Percentiles rank a stretch among this genome's conserved stretches.
phyloP scores from a whole-genome alignment of 2,797 vertebrate species.

The Tokudaia muenninki region DNA sequence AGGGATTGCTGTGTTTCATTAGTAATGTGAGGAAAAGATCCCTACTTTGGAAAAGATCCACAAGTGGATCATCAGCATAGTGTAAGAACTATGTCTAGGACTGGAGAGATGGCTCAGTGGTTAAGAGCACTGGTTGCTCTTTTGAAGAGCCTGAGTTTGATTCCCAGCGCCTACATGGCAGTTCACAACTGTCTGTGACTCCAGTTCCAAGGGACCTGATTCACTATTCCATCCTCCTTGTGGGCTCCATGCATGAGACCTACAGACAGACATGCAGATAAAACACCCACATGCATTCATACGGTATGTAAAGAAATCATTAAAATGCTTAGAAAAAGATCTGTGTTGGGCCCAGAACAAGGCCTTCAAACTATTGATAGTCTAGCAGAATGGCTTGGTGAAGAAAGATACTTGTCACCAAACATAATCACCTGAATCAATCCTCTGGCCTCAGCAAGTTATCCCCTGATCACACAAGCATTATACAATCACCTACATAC shows the following conservation, averaged over 20 bases:
- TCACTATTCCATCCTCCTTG: not conserved
- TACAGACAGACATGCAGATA: not conserved
- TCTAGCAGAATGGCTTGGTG: not conserved
- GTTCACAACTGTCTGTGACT: not conserved
- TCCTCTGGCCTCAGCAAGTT: not conserved
- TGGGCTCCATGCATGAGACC: not conserved
- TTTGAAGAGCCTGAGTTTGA: not conserved
- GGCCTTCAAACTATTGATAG: not conserved
- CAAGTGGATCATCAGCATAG: not conserved
- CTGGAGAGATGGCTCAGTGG: not conserved
- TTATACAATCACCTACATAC: not conserved
- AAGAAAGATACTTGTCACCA: not conserved
- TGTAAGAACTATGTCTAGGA: conserved; percentile 14
- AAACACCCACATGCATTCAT: not conserved
- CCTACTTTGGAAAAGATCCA: not conserved
- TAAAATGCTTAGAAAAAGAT: not conserved
- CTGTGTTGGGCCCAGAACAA: not conserved
- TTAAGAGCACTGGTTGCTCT: not conserved
- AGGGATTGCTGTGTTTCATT: not conserved
- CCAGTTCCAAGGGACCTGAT: not conserved
- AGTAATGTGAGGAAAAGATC: not conserved
- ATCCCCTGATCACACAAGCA: not conserved
- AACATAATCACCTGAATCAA: not conserved
- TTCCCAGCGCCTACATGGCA: not conserved
- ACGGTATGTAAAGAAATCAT: not conserved